Conservation (phyloP, 2,113 vertebrate genomes). For the Toxotes jaculatrix region DNA sequence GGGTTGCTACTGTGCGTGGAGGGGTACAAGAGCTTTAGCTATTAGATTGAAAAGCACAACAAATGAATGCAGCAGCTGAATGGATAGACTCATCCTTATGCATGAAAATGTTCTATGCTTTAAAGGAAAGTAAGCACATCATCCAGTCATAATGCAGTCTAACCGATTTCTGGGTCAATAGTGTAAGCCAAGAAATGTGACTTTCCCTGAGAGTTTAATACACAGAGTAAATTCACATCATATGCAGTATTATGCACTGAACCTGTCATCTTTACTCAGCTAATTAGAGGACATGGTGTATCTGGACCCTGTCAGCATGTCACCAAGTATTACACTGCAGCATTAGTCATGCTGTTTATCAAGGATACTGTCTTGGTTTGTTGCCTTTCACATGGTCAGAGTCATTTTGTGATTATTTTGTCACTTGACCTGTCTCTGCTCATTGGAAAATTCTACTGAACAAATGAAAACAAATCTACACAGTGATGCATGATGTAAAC, state of each 20-base stretch:
- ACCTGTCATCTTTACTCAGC: constrained; percentile 67
- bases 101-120: constrained; percentile 41
- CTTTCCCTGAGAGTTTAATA: constrained; percentile 48
- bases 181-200: constrained; percentile 52
- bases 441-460: constrained; percentile 35
- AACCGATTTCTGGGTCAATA: constrained; percentile 61
- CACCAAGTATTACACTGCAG: constrained; percentile 56
- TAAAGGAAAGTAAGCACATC: constrained; percentile 55
- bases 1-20: neutral
- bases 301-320: constrained; percentile 66
- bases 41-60: constrained; percentile 51
- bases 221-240: constrained; percentile 44
- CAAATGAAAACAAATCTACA: constrained; percentile 35
- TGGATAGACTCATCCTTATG: constrained; percentile 45
- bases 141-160: constrained; percentile 54
- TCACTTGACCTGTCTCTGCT: constrained; percentile 44
- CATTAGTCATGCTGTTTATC: constrained; percentile 63
- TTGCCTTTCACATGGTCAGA: constrained; percentile 60
- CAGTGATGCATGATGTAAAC: constrained; percentile 42
- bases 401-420: constrained; percentile 45
- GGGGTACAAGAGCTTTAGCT: constrained; percentile 33
- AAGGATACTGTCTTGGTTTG: constrained; percentile 48
- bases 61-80: constrained; percentile 43
- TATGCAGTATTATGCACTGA: constrained; percentile 60
- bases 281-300: constrained; percentile 63